A percentile compares a stretch with the other conserved stretches of the same genome.
These are phyloP conservation scores for Lepus oiostolus DNA, from an alignment of 2,797 vertebrate species.

Conservation along the genomic window DNA sequence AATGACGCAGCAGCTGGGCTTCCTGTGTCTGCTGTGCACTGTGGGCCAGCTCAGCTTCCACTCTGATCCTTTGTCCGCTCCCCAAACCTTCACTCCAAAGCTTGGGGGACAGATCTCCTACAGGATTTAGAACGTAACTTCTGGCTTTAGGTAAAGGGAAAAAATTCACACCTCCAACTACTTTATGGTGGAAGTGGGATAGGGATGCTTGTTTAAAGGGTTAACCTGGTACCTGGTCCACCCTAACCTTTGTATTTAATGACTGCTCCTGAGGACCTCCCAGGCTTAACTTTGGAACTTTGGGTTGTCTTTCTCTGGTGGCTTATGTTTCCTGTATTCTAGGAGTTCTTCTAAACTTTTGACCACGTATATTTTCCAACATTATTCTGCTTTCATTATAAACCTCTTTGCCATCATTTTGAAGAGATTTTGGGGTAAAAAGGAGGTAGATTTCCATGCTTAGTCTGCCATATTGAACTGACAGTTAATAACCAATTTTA, in stretches of 20 bases:
- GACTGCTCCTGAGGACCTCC: neutral
- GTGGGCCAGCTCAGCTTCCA: neutral
- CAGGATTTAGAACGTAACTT: neutral
- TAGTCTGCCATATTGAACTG: slow-evolving; percentile 39
- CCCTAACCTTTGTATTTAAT: neutral
- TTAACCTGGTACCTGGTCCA: neutral
- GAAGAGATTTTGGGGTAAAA: slow-evolving; percentile 23
- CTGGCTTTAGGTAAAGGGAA: neutral
- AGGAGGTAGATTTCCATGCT: neutral
- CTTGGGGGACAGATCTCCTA: neutral
- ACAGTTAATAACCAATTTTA: slow-evolving; percentile 42
- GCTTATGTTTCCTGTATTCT: slow-evolving; percentile 71
- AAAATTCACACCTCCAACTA: neutral
- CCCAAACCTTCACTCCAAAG: neutral
- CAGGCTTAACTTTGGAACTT: neutral
- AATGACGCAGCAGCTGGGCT: neutral
- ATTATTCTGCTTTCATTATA: slow-evolving; percentile 64
- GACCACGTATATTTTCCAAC: slow-evolving; percentile 60
- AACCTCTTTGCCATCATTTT: slow-evolving; percentile 54
- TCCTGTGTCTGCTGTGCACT: neutral
- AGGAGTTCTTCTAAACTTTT: slow-evolving; percentile 72
- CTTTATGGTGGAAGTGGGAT: neutral
- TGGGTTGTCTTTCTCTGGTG: slow-evolving; percentile 34
- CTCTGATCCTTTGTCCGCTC: neutral
- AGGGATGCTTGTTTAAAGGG: neutral